Evolutionary conservation across 1,140 invertebrate genomes (phyloP).

Genomic region (Pomacea maculata): DNA sequence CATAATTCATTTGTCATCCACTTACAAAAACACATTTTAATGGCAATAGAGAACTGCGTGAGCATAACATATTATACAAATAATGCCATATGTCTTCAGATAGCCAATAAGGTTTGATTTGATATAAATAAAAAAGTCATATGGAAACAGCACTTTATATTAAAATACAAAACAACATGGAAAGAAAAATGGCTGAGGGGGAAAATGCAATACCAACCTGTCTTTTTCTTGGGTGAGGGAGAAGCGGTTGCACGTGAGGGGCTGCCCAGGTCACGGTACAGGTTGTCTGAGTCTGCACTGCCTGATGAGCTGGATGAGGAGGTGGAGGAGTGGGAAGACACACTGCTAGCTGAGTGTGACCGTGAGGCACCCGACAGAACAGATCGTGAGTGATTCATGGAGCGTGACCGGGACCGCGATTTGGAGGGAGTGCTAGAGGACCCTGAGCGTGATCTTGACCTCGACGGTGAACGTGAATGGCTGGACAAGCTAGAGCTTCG

Average conservation of each 20-base stretch:
- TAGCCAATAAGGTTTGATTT: too few species aligned
- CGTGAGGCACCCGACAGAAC: slow-evolving; percentile 62
- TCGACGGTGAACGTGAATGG: slow-evolving; percentile 61
- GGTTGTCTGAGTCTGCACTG: slow-evolving; percentile 53
- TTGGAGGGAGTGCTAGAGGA: slow-evolving; percentile 62
- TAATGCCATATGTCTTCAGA: too few species aligned
- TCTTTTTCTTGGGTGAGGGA: slow-evolving; percentile 28
- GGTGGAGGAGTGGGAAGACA: slow-evolving; percentile 39
- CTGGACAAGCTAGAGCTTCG: slow-evolving; percentile 29
- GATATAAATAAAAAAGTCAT: too few species aligned
- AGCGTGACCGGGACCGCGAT: slow-evolving; percentile 56
- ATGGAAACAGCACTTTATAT: too few species aligned
- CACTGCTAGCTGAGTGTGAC: slow-evolving; percentile 51
- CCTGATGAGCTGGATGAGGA: slow-evolving; percentile 46
- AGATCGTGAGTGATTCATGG: slow-evolving; percentile 33
- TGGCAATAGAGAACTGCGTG: too few species aligned
- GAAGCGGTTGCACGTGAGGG: slow-evolving; percentile 19
- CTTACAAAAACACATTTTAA: too few species aligned
- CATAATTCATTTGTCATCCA: too few species aligned
- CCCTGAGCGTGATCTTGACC: slow-evolving; percentile 44
- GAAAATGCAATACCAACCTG: slow-evolving; percentile 16
- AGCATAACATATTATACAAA: too few species aligned
- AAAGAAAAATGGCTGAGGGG: too few species aligned
- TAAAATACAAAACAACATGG: too few species aligned
- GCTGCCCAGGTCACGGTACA: slow-evolving; percentile 52